Evolutionary conservation across 2,113 vertebrate genomes (phyloP).

Genomic region (Mormoops blainvillei): DNA sequence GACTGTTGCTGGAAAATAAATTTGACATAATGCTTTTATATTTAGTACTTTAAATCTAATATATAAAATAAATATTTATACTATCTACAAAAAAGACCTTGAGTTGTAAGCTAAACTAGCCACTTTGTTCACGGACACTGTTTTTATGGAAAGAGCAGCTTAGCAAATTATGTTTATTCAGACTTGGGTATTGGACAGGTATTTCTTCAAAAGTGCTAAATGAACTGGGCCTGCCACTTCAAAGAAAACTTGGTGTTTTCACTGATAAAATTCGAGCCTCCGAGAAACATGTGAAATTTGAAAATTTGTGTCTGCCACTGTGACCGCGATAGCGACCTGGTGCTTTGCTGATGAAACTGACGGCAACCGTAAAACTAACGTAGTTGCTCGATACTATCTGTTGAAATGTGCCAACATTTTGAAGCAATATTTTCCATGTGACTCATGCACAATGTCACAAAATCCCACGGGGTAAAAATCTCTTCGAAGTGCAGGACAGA

Average conservation of each 20-base stretch:
- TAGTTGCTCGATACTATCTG: background rate
- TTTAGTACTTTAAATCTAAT: background rate
- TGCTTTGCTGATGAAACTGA: background rate
- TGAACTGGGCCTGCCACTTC: background rate
- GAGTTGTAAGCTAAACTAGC: conserved; percentile 39
- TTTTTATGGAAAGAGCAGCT: background rate
- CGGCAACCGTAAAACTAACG: background rate
- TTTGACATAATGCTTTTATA: background rate
- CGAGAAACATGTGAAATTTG: background rate
- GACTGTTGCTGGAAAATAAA: no score
- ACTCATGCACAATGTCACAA: background rate
- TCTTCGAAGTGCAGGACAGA: background rate
- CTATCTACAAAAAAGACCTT: background rate
- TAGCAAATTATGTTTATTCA: background rate
- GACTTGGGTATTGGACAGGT: background rate
- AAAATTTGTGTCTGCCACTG: background rate
- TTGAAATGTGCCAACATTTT: background rate
- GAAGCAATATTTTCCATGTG: conserved; percentile 13
- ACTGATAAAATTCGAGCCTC: background rate
- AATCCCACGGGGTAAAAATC: background rate
- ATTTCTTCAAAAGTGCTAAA: background rate
- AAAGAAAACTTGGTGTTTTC: background rate
- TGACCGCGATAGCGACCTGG: background rate
- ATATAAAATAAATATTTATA: background rate
- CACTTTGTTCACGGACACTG: background rate